Evolutionary conservation across 1,140 invertebrate species (phyloP).

Genomic region (Drosophila subobscura): DNA sequence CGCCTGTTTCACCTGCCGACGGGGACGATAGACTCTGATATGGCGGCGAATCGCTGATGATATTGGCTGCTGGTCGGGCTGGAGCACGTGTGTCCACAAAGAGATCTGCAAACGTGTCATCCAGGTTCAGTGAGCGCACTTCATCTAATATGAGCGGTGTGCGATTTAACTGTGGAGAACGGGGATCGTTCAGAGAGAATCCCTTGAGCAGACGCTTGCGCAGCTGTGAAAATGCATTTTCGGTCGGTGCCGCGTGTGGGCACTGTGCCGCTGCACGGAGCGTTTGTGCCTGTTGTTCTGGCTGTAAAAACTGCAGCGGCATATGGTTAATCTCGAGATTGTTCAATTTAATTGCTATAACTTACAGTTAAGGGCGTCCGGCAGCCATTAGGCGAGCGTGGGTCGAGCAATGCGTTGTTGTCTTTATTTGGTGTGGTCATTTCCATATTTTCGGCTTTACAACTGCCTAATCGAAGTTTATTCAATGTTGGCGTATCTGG

Average conservation of each 20-base stretch:
- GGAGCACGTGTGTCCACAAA: constrained; percentile 72
- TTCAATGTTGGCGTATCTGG: constrained; percentile 70
- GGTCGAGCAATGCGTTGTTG: constrained; percentile 55
- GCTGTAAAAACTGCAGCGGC: constrained; percentile 36
- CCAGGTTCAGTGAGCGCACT: constrained; percentile 73
- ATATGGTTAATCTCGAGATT: not conserved
- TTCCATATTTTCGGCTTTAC: constrained; percentile 20
- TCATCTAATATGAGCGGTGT: constrained; percentile 83
- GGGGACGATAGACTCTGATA: not conserved
- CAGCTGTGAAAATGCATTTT: constrained; percentile 55
- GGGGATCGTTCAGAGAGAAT: constrained; percentile 81
- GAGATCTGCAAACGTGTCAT: constrained; percentile 77
- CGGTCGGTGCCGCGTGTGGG: constrained; percentile 9
- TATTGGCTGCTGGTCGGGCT: not conserved
- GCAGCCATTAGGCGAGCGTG: constrained; percentile 71
- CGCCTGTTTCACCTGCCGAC: not conserved
- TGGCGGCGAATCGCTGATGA: no score
- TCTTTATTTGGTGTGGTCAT: constrained; percentile 38
- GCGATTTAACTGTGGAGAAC: constrained; percentile 84
- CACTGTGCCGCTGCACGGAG: not conserved
- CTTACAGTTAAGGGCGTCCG: constrained; percentile 72
- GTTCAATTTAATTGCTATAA: not conserved
- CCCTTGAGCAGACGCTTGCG: constrained; percentile 73
- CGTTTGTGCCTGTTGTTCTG: constrained; percentile 4
- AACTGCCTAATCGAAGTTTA: constrained; percentile 37